phyloP scores from a whole-genome alignment of 2,888 invertebrate species.

The Coelopa pilipes region DNA sequence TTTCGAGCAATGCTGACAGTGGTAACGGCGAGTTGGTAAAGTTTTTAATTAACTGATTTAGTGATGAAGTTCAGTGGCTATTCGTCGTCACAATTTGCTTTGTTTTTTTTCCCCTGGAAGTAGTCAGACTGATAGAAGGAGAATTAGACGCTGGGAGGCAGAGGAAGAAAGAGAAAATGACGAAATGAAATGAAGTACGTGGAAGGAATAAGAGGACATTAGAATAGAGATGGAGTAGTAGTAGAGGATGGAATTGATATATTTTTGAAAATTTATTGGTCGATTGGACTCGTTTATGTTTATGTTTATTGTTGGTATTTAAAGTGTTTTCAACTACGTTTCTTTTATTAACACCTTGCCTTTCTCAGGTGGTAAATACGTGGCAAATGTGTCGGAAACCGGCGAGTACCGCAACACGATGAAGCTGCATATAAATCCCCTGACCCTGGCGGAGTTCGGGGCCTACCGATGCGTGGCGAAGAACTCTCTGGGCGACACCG shows the following conservation, averaged over 20 bases:
- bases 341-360: no score
- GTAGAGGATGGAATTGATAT: no score
- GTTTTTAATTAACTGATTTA: slow-evolving; percentile 63
- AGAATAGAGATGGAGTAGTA: no score
- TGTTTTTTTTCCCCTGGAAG: not conserved
- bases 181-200: no score
- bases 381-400: slow-evolving; percentile 75
- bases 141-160: no score
- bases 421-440: slow-evolving; percentile 77
- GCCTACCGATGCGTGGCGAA: slow-evolving; percentile 85
- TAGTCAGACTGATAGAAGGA: no score
- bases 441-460: slow-evolving; percentile 77
- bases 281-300: no score
- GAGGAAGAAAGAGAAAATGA: no score
- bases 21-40: slow-evolving; percentile 43
- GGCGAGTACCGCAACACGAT: slow-evolving; percentile 82
- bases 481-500: slow-evolving; percentile 85
- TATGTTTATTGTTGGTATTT: no score
- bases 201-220: no score
- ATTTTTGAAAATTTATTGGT: no score
- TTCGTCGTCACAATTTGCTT: not conserved
- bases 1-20: not conserved
- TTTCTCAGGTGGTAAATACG: slow-evolving; percentile 73
- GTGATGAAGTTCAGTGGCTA: slow-evolving; percentile 40
- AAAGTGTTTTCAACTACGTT: no score